Evolutionary conservation across 2,888 invertebrate genomes (phyloP).

Genomic region (Apamea crenata): DNA sequence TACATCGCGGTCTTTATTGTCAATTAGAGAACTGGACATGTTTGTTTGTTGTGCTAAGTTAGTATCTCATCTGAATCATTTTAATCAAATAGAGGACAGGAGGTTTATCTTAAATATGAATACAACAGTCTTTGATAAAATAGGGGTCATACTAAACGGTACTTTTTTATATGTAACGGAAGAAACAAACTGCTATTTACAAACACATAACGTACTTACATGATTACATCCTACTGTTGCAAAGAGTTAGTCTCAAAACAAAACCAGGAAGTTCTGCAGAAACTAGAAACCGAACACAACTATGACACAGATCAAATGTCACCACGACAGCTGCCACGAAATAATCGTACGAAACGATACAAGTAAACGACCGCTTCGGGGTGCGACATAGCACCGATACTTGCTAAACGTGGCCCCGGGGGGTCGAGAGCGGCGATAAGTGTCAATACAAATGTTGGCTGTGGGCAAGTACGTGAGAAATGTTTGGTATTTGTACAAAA

Average conservation of each 20-base stretch:
- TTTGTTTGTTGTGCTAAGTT: constrained; percentile 15
- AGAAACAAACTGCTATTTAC: constrained; percentile 13
- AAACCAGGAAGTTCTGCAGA: constrained; percentile 4
- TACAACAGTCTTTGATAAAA: background rate
- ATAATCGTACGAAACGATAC: constrained; percentile 10
- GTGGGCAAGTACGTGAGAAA: constrained; percentile 9
- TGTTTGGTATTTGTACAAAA: constrained; percentile 4
- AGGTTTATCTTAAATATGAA: background rate
- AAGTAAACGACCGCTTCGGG: constrained; percentile 28
- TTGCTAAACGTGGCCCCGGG: background rate
- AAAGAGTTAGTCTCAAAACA: background rate
- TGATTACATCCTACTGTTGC: background rate
- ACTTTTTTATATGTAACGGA: background rate
- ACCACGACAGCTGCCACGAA: constrained; percentile 2
- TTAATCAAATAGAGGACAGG: background rate
- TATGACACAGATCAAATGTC: background rate
- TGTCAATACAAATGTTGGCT: constrained; percentile 43
- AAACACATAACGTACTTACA: background rate
- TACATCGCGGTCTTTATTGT: constrained; percentile 17
- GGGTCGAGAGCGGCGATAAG: constrained; percentile 17
- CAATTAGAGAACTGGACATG: constrained; percentile 23
- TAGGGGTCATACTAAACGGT: too few species aligned
- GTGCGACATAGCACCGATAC: constrained; percentile 30
- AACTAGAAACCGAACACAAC: background rate
- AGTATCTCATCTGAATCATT: background rate